phyloP scores from a whole-genome alignment of 2,888 invertebrate genomes.

The Diarsia dahlii region DNA sequence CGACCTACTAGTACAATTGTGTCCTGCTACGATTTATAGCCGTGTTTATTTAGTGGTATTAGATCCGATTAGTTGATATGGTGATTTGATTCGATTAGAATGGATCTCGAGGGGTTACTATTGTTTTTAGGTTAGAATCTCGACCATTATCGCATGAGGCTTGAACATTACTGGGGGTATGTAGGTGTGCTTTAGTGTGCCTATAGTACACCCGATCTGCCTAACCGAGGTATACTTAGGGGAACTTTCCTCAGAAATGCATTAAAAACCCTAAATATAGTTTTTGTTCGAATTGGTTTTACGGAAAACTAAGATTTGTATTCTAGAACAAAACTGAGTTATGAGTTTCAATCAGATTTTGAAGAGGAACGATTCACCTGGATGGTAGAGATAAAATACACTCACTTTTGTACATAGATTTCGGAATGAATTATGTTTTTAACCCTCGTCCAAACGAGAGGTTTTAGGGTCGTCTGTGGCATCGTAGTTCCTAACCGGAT shows the following conservation, averaged over 20 bases:
- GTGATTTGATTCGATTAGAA: slow-evolving; percentile 1
- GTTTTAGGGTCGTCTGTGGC: not conserved
- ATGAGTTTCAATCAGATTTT: not conserved
- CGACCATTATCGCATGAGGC: not conserved
- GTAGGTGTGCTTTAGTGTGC: not conserved
- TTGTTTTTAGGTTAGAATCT: not conserved
- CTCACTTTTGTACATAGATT: too few relatives aligned
- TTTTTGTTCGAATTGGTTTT: not conserved
- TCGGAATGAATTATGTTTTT: not conserved
- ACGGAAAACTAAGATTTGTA: not conserved
- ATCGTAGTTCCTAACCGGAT: not conserved
- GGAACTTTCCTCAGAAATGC: not conserved
- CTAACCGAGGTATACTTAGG: not conserved
- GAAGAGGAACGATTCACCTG: not conserved
- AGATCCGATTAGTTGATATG: slow-evolving; percentile 1
- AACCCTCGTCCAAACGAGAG: not conserved
- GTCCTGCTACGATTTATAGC: slow-evolving; percentile 37
- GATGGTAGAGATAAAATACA: not conserved
- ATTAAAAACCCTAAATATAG: not conserved
- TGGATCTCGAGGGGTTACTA: not conserved
- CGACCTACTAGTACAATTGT: slow-evolving; percentile 43
- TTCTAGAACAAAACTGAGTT: not conserved
- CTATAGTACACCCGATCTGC: not conserved
- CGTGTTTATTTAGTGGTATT: slow-evolving; percentile 15
- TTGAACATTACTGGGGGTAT: not conserved